Percentiles rank a stretch among this genome's conserved stretches.
phyloP scores from a whole-genome alignment of 2,113 vertebrate genomes.

The Pseudopodoces humilis region DNA sequence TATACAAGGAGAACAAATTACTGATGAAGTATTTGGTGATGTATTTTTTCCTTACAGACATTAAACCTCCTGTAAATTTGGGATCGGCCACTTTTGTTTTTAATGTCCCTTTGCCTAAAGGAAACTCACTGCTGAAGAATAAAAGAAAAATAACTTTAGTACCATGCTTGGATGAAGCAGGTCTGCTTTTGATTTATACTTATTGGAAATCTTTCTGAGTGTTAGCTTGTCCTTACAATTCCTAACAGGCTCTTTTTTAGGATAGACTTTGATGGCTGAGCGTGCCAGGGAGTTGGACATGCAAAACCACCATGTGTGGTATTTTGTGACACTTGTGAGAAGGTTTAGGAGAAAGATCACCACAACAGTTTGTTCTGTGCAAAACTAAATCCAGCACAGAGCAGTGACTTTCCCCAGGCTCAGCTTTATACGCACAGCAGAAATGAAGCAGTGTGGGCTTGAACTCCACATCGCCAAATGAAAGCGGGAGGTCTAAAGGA shows the following conservation, averaged over 20 bases:
- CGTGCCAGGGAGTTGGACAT: fast-evolving
- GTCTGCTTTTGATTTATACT: background rate
- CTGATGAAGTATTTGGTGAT: background rate
- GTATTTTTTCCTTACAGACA: too few relatives aligned
- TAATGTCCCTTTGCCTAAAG: background rate
- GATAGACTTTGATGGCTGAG: background rate
- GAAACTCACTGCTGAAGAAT: background rate
- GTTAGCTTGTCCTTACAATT: background rate
- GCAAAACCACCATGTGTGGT: background rate
- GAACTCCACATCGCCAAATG: fast-evolving
- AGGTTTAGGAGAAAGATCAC: background rate
- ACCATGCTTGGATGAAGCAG: background rate
- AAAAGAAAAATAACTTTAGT: background rate
- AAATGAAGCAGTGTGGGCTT: background rate
- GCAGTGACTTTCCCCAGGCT: background rate
- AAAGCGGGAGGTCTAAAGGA: background rate
- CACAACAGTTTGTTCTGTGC: background rate
- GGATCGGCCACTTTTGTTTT: background rate
- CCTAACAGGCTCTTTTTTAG: background rate
- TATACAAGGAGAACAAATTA: background rate
- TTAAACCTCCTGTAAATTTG: background rate
- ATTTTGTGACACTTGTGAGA: background rate
- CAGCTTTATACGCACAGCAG: background rate
- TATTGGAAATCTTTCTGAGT: background rate
- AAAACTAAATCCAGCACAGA: background rate